phyloP scores from a whole-genome alignment of 1,140 invertebrate species.

The Hypothenemus hampei region DNA sequence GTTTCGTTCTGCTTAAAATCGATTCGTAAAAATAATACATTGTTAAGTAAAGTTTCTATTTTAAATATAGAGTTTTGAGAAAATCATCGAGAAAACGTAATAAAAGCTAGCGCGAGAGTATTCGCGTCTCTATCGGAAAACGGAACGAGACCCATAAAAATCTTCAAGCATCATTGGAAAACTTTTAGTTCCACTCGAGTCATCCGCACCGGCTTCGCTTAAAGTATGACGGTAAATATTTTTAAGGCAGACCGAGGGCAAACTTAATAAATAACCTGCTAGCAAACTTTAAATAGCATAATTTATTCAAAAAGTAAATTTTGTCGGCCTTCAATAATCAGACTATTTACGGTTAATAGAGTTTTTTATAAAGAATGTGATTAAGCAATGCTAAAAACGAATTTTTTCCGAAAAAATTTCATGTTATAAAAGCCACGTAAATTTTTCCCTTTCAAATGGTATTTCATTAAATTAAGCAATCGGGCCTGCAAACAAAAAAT shows the following conservation, averaged over 20 bases:
- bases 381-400: too few species aligned
- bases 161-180: constrained; percentile 23
- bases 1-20: too few species aligned
- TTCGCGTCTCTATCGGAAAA: constrained; percentile 9
- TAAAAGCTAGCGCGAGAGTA: constrained; percentile 1
- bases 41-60: neutral
- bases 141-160: constrained; percentile 8
- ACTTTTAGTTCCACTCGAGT: constrained; percentile 23
- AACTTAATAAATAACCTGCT: constrained; percentile 18
- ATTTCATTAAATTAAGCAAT: too few species aligned
- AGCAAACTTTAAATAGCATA: constrained; percentile 19
- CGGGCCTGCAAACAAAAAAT: too few species aligned
- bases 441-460: too few species aligned
- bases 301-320: constrained; percentile 4
- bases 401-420: too few species aligned
- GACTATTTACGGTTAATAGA: too few species aligned
- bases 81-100: constrained; percentile 1
- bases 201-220: constrained; percentile 18
- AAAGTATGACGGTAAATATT: constrained; percentile 17
- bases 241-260: constrained; percentile 1
- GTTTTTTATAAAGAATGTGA: too few species aligned
- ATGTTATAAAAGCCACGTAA: too few species aligned
- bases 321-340: too few species aligned
- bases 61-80: neutral
- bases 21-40: too few species aligned